Evolutionary conservation across 1,140 invertebrate genomes (phyloP), one percentile per base, ranked within the genome.

Genomic region (Tetraneura akinire): DNA sequence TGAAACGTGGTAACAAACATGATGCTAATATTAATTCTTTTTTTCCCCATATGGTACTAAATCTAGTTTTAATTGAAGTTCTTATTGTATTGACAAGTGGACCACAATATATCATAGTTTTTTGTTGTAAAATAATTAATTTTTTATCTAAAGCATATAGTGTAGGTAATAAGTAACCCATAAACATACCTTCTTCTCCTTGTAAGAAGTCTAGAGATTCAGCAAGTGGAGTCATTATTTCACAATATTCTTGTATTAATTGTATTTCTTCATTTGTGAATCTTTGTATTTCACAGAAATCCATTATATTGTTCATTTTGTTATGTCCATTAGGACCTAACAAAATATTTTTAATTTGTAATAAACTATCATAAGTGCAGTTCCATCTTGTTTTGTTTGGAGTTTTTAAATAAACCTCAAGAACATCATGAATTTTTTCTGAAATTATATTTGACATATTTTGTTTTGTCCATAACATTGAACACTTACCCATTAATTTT

Each of bases 11-110:
- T 66, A 66, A 37, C n/a, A 66, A 42, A 42, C 62, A 66, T 66
- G 32, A 42, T 66, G 18, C 62, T 42, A 66, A 66, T 66, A 66
- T n/a, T n/a, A 66, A 32, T 66, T 66, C 62, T 66, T 66, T 66
- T n/a, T 66, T 66, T 64, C 32, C 16, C 60, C 26, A 37, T 62
- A 62, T 62, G 6, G 26, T 18, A 32, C 29, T 62, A 62, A 62
- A 62, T 62, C 26, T 1, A 18, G 14, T 37, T 62, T 32, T 13
- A 29, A 62, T 62, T 62, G 60, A 62, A 29, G 60, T 62, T 62
- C 60, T 62, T 18, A 62, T 18, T 32, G 23, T 62, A 0, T 62
- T 62, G 13, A 62, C 16, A 29, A 62, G 29, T 29, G 60, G 60
- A 29, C 60, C 29, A 62, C 26, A 62, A 62, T 18, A 62, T 14